Evolutionary conservation across 2,113 vertebrate species (phyloP).

Genomic region (Cavia aperea): DNA sequence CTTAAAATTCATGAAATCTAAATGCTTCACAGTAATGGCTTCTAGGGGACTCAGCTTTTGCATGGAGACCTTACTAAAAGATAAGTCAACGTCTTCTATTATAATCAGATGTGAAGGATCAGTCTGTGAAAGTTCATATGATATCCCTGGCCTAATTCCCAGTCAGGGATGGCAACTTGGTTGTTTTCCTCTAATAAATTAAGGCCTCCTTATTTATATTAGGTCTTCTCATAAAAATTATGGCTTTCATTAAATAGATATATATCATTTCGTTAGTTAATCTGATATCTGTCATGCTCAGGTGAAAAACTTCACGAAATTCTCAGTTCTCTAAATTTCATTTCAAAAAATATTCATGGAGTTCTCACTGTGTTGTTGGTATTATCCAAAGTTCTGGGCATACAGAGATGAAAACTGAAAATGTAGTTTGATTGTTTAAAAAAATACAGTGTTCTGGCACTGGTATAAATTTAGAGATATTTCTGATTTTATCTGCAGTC

Average conservation of each 20-base stretch:
- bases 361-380: background rate
- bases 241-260: conserved; percentile 12
- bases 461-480: conserved; percentile 15
- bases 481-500: conserved; percentile 47
- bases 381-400: background rate
- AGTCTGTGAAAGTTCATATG: background rate
- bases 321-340: background rate
- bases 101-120: background rate
- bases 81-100: background rate
- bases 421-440: conserved; percentile 25
- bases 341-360: background rate
- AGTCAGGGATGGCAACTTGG: background rate
- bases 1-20: conserved; percentile 27
- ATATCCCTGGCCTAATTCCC: conserved; percentile 30
- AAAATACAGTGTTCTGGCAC: background rate
- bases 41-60: background rate
- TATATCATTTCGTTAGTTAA: conserved; percentile 26
- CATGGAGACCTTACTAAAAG: conserved; percentile 4
- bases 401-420: conserved; percentile 32
- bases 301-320: background rate
- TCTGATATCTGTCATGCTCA: background rate
- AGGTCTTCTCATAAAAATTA: conserved; percentile 31
- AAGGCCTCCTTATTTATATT: conserved; percentile 17
- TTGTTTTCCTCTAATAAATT: conserved; percentile 34
- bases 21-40: background rate